Evolutionary conservation across 2,797 vertebrate species (phyloP).

Genomic region (Pangasius macronema): DNA sequence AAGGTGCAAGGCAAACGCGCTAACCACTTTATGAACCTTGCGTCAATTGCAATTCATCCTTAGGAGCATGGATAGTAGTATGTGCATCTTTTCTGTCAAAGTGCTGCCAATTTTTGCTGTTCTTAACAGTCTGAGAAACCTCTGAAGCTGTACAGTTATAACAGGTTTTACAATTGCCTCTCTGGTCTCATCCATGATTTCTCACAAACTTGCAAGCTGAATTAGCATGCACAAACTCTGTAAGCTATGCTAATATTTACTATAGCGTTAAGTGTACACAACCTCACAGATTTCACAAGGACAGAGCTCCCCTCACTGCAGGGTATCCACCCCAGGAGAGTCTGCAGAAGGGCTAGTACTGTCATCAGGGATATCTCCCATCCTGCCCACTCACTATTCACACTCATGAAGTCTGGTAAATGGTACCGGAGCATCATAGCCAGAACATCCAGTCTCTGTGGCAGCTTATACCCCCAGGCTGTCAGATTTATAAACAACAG

Average conservation of each 20-base stretch:
- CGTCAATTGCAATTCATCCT: too few relatives aligned
- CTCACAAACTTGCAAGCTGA: not conserved
- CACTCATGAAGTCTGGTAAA: slow-evolving; percentile 25
- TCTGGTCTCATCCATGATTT: not conserved
- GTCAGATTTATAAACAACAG: slow-evolving; percentile 27
- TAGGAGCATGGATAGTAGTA: not conserved
- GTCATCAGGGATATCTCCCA: slow-evolving; percentile 2
- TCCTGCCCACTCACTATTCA: slow-evolving; percentile 22
- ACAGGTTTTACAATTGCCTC: not conserved
- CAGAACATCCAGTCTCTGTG: slow-evolving; percentile 12
- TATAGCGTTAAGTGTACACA: not conserved
- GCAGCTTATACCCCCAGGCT: slow-evolving; percentile 25
- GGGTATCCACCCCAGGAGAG: slow-evolving; percentile 1
- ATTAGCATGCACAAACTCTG: not conserved
- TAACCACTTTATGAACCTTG: not conserved
- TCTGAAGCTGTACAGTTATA: not conserved
- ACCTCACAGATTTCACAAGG: not conserved
- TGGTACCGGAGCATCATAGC: slow-evolving; percentile 1
- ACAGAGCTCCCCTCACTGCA: slow-evolving; percentile 7
- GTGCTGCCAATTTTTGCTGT: not conserved
- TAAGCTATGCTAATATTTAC: slow-evolving; percentile 1
- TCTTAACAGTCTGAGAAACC: not conserved
- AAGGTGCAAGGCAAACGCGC: too few relatives aligned
- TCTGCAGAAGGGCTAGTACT: not conserved
- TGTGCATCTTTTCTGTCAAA: not conserved